A percentile compares a stretch with the other conserved stretches of the same genome.
These are phyloP conservation scores for Hafferia zeledoni DNA, from an alignment of 2,797 vertebrate genomes.

Conservation along the genomic window DNA sequence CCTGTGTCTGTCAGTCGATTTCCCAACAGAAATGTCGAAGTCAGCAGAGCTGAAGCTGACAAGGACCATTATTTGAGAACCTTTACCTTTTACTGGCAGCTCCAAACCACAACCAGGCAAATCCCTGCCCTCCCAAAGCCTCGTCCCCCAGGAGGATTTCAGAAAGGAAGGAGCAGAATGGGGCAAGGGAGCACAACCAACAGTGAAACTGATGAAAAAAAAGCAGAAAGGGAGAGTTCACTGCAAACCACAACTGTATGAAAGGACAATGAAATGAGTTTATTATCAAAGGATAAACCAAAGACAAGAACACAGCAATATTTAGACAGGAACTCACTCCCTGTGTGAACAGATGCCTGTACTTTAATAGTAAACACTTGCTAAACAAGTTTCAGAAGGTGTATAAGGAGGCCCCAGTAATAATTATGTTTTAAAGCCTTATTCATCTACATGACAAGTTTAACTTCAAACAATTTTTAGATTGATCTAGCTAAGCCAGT, in stretches of 20 bases:
- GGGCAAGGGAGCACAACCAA: not conserved
- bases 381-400: slow-evolving; percentile 48
- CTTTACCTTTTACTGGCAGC: not conserved
- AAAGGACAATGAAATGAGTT: not conserved
- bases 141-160: not conserved
- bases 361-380: slow-evolving; percentile 30
- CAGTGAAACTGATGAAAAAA: not conserved
- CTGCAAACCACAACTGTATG: not conserved
- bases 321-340: slow-evolving; percentile 25
- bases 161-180: not conserved
- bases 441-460: slow-evolving; percentile 42
- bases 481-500: slow-evolving; percentile 17
- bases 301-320: slow-evolving; percentile 35
- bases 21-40: not conserved
- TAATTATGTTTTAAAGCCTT: slow-evolving; percentile 37
- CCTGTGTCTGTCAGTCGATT: not conserved
- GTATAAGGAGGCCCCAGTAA: not conserved
- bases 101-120: not conserved
- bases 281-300: not conserved
- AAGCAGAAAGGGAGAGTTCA: not conserved
- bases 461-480: slow-evolving; percentile 44
- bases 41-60: not conserved
- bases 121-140: not conserved
- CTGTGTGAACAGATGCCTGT: not conserved
- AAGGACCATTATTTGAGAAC: not conserved